Conservation (phyloP, 2,797 vertebrate genomes). For the Phaenicophaeus curvirostris region DNA sequence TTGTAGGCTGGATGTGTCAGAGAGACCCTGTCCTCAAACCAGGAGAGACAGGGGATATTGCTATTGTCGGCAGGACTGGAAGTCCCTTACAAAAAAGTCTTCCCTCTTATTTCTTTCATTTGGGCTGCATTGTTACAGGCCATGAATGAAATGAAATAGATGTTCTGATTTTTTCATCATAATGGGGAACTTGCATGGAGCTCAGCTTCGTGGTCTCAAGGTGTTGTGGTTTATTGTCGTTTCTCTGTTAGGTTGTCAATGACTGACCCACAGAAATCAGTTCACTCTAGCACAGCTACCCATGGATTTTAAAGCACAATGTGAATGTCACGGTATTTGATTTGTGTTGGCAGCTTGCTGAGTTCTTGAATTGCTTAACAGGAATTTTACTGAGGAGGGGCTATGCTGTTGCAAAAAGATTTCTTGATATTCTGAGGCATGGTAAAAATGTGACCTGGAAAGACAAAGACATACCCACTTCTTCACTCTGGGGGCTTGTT, state of each 20-base stretch:
- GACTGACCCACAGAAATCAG: accelerated
- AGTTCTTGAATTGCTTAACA: neutral
- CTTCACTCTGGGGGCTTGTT: neutral
- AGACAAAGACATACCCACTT: accelerated
- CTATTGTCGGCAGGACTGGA: neutral
- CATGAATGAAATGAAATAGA: neutral
- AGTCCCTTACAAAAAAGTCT: neutral
- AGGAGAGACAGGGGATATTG: neutral
- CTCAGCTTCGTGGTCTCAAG: neutral
- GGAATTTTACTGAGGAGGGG: neutral
- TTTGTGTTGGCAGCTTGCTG: neutral
- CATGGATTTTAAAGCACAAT: neutral
- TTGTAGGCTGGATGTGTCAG: neutral
- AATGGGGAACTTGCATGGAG: neutral
- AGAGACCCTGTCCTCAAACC: neutral
- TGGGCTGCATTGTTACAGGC: neutral
- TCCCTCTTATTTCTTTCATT: neutral
- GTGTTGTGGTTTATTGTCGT: accelerated
- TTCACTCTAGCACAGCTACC: neutral
- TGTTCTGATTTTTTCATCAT: neutral
- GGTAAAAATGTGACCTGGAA: neutral
- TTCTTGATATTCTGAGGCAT: neutral
- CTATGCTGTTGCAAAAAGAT: neutral
- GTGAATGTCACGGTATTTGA: neutral
- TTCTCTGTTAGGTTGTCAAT: neutral